phyloP scores from a whole-genome alignment of 2,113 vertebrate species.

The Gobio gobio region DNA sequence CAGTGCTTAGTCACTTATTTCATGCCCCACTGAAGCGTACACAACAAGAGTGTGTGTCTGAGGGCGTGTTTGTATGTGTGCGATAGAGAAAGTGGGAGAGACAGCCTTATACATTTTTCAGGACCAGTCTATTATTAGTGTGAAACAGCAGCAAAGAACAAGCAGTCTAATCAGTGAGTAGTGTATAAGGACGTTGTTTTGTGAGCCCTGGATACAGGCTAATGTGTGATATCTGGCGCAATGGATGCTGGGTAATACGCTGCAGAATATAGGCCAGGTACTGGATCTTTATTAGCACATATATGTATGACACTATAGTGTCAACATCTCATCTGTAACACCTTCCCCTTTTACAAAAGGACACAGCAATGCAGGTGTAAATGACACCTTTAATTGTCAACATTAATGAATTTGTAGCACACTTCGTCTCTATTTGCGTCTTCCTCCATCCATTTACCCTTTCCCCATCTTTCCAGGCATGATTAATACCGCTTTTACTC shows the following conservation, averaged over 20 bases:
- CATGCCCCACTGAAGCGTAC: conserved; percentile 50
- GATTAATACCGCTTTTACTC: background rate
- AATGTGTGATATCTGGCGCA: background rate
- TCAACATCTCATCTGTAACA: background rate
- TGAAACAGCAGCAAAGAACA: conserved; percentile 40
- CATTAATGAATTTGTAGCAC: background rate
- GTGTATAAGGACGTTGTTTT: background rate
- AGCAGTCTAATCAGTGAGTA: conserved; percentile 27
- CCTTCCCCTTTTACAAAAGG: background rate
- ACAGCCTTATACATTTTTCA: conserved; percentile 35
- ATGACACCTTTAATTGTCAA: conserved; percentile 3
- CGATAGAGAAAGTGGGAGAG: conserved; percentile 29
- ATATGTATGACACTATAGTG: too few relatives aligned
- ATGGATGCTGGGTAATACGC: conserved; percentile 16
- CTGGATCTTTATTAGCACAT: background rate
- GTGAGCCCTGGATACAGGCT: conserved; percentile 9
- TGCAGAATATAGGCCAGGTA: conserved; percentile 4
- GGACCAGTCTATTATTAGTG: conserved; percentile 40
- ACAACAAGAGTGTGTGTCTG: conserved; percentile 45
- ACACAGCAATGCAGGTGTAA: background rate
- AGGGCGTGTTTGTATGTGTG: conserved; percentile 2
- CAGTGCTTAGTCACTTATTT: conserved; percentile 50
- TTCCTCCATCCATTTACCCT: background rate
- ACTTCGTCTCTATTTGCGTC: background rate
- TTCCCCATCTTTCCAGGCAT: background rate